Evolutionary conservation across 2,113 vertebrate species (phyloP).

Genomic region (Oreochromis spilurus): DNA sequence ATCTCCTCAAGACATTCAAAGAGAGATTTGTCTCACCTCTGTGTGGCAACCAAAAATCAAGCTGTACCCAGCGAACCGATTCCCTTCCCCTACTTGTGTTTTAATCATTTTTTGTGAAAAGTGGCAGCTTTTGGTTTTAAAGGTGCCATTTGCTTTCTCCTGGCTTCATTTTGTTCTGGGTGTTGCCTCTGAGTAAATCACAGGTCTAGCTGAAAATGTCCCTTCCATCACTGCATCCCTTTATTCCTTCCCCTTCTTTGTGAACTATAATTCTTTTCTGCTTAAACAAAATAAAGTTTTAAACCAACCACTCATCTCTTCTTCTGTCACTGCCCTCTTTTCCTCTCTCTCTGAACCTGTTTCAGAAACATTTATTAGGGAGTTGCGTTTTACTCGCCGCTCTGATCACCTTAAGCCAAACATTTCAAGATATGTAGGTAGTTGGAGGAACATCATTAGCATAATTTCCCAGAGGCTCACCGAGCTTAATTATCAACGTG

Average conservation of each 20-base stretch:
- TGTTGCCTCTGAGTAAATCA: neutral
- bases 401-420: conserved; percentile 44
- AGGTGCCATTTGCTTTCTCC: neutral
- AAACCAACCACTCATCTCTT: neutral
- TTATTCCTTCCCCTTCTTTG: neutral
- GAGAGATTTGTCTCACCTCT: neutral
- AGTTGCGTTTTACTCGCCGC: neutral
- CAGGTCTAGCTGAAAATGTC: neutral
- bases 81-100: neutral
- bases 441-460: conserved; percentile 52
- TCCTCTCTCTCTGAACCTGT: neutral
- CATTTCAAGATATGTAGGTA: conserved; percentile 41
- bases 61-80: neutral
- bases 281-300: neutral
- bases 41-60: neutral
- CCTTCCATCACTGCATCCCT: neutral
- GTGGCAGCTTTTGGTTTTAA: neutral
- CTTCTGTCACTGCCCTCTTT: neutral
- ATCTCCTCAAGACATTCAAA: neutral
- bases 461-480: conserved; percentile 69
- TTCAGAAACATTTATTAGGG: neutral
- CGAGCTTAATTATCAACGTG: conserved; percentile 66
- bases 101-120: neutral
- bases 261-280: neutral
- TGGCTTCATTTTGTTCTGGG: neutral